Evolutionary conservation across 2,113 vertebrate genomes (phyloP).

Genomic region (Dipodomys stephensi): DNA sequence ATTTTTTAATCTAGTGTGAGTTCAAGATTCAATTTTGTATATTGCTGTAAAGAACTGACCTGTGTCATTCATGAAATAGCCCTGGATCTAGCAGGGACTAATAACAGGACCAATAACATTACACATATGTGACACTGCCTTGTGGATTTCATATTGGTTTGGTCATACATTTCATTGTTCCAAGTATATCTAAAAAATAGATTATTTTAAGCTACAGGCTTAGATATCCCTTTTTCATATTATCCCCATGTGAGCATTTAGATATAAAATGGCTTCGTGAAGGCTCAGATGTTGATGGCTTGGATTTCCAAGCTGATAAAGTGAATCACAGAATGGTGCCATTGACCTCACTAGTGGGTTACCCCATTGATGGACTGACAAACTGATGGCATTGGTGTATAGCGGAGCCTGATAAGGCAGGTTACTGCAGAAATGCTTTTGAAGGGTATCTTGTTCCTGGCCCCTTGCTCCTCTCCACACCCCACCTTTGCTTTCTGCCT

Average conservation of each 20-base stretch:
- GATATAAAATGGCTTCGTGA: background rate
- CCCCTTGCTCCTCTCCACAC: background rate
- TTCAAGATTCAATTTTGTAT: slow-evolving; percentile 6
- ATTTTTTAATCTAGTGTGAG: slow-evolving; percentile 33
- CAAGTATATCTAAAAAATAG: background rate
- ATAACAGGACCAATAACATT: background rate
- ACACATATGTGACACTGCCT: background rate
- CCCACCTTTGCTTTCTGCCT: background rate
- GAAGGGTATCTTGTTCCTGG: background rate
- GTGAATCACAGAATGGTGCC: background rate
- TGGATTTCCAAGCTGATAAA: background rate
- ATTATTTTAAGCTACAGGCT: slow-evolving; percentile 22
- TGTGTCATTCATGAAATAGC: slow-evolving; percentile 7
- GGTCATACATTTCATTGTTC: slow-evolving; percentile 6
- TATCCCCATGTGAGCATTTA: background rate
- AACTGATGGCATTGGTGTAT: background rate
- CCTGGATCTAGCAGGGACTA: background rate
- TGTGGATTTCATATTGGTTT: background rate
- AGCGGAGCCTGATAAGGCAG: too few species aligned
- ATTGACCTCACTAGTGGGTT: too few species aligned
- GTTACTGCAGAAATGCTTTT: too few species aligned
- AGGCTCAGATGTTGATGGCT: background rate
- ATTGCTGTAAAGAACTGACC: background rate
- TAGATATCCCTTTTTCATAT: background rate
- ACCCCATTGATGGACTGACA: background rate